Percentiles rank a stretch among this genome's conserved stretches.
Evolutionary conservation across 2,888 invertebrate species (phyloP).

Genomic region (Synanthedon andrenaeformis): DNA sequence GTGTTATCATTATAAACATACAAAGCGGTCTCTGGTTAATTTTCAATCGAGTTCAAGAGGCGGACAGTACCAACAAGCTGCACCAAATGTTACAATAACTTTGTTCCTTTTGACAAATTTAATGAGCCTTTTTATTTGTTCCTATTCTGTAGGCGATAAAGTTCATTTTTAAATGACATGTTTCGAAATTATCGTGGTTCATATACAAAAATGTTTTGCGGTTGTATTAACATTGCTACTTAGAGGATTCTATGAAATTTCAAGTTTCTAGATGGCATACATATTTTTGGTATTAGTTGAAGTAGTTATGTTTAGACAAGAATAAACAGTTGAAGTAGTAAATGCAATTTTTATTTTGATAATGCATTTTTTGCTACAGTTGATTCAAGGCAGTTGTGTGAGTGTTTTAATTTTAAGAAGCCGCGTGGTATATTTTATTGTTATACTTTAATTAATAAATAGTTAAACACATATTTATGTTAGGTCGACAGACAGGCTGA

Average conservation of each 20-base stretch:
- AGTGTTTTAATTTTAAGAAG: too few relatives aligned
- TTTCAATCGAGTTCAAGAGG: constrained; percentile 61
- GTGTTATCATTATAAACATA: constrained; percentile 55
- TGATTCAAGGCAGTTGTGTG: too few relatives aligned
- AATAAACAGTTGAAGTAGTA: constrained; percentile 21
- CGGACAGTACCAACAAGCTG: constrained; percentile 17
- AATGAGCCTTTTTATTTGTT: neutral
- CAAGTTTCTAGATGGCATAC: neutral
- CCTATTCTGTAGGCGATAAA: neutral
- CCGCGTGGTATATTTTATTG: too few relatives aligned
- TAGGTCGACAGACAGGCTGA: too few relatives aligned
- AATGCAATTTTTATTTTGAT: constrained; percentile 12
- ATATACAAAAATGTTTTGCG: neutral
- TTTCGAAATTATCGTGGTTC: neutral
- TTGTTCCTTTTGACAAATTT: neutral
- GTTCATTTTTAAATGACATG: neutral
- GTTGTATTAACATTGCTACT: neutral
- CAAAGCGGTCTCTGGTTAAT: constrained; percentile 50
- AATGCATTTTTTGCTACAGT: neutral
- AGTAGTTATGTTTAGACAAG: constrained; percentile 26
- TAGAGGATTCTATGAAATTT: neutral
- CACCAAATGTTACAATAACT: constrained; percentile 48
- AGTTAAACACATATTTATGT: too few relatives aligned
- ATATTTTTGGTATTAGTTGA: constrained; percentile 8
- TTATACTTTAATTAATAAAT: too few relatives aligned